These are phyloP conservation scores for Urocyon cinereoargenteus DNA, from an alignment of 2,797 vertebrate species.

Conservation along the genomic window DNA sequence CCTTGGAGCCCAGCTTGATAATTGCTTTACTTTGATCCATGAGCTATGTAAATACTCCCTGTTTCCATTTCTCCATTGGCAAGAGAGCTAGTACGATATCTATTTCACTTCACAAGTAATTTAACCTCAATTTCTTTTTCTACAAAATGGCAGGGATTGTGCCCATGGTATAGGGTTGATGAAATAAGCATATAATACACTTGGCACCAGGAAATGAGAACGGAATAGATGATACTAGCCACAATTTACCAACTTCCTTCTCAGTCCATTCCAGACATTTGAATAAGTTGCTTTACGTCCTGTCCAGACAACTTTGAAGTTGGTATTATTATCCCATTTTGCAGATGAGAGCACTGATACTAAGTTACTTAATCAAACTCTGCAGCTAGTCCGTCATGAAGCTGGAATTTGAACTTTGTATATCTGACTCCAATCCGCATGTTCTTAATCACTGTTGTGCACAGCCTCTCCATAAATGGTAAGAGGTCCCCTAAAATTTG, in stretches of 20 bases:
- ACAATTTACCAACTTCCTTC: background rate
- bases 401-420: background rate
- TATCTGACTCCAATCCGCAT: background rate
- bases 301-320: slow-evolving; percentile 1
- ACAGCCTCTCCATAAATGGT: background rate
- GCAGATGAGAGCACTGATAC: background rate
- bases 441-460: background rate
- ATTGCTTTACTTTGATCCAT: background rate
- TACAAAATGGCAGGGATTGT: background rate
- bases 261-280: background rate
- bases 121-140: background rate
- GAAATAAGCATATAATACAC: background rate
- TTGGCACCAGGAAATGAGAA: background rate
- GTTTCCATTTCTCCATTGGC: background rate
- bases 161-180: background rate
- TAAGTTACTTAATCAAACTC: background rate
- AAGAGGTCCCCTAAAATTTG: background rate
- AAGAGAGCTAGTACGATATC: background rate
- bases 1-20: background rate
- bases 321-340: background rate
- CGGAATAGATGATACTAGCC: background rate
- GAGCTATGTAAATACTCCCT: background rate
- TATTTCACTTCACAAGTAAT: background rate
- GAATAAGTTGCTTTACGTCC: background rate
- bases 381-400: background rate